Evolutionary conservation across 2,113 vertebrate genomes (phyloP).

Genomic region (Prunella himalayana): DNA sequence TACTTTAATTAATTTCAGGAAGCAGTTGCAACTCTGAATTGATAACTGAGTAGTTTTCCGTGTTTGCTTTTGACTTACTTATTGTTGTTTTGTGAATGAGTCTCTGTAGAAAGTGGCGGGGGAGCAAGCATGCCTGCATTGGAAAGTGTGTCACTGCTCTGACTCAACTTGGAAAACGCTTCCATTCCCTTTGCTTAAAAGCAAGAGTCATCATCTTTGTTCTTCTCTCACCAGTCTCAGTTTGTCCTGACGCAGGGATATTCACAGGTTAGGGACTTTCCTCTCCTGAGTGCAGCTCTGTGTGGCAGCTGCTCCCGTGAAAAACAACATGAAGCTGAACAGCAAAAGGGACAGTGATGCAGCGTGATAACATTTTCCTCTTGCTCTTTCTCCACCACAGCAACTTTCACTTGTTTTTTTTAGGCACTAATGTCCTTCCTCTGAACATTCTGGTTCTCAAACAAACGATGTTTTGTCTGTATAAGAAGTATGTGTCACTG

Average conservation of each 20-base stretch:
- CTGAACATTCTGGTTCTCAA: not conserved
- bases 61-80: not conserved
- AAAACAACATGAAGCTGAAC: not conserved
- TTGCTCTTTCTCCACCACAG: not conserved
- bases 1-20: not conserved
- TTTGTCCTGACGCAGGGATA: not conserved
- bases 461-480: not conserved
- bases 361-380: not conserved
- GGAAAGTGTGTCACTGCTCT: not conserved
- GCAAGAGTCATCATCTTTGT: not conserved
- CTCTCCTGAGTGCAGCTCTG: not conserved
- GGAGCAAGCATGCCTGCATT: not conserved
- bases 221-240: not conserved
- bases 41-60: not conserved
- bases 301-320: fast-evolving
- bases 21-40: not conserved
- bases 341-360: not conserved
- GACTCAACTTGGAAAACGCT: not conserved
- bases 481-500: not conserved
- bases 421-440: not conserved
- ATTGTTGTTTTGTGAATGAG: not conserved
- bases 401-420: not conserved
- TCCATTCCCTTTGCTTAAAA: not conserved
- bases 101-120: not conserved
- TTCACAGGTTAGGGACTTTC: not conserved